These are phyloP conservation scores for Apogon talboti DNA, from an alignment of 2,797 vertebrate species.

Conservation along the genomic window DNA sequence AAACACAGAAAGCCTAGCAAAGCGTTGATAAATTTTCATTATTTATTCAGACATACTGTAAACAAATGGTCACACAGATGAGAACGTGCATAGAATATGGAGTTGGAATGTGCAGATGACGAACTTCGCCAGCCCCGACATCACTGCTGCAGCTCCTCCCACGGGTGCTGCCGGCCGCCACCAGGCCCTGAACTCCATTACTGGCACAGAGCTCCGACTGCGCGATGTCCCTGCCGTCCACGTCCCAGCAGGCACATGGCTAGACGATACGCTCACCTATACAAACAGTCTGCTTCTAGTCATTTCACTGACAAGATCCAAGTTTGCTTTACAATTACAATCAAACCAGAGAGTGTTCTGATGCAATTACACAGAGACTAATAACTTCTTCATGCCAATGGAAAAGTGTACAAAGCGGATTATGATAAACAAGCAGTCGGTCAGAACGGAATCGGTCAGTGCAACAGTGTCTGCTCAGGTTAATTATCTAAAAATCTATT, in stretches of 20 bases:
- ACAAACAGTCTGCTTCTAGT: conserved; percentile 11
- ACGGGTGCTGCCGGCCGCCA: conserved; percentile 43
- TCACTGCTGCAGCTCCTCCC: conserved; percentile 44
- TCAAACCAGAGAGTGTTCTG: too few species aligned
- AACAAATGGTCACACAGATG: conserved; percentile 7
- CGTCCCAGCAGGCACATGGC: conserved; percentile 27
- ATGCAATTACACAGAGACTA: too few species aligned
- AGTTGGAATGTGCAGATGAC: conserved; percentile 41
- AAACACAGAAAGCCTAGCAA: conserved; percentile 6
- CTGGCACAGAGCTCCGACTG: conserved; percentile 41
- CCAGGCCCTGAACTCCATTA: conserved; percentile 67
- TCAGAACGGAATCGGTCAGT: too few species aligned
- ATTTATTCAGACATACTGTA: conserved; percentile 28
- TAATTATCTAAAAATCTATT: too few species aligned
- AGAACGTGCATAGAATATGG: conserved; percentile 41
- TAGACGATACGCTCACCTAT: conserved; percentile 27
- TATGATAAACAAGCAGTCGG: too few species aligned
- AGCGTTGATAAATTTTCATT: conserved; percentile 9
- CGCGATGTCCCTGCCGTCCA: conserved; percentile 22
- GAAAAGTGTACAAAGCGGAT: too few species aligned
- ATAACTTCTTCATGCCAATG: too few species aligned
- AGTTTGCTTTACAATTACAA: too few species aligned
- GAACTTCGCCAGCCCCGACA: conserved; percentile 18
- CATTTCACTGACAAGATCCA: background rate
- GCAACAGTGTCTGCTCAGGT: too few species aligned